Conservation (phyloP, 2,888 invertebrate species). For the Philereme vetulata region DNA sequence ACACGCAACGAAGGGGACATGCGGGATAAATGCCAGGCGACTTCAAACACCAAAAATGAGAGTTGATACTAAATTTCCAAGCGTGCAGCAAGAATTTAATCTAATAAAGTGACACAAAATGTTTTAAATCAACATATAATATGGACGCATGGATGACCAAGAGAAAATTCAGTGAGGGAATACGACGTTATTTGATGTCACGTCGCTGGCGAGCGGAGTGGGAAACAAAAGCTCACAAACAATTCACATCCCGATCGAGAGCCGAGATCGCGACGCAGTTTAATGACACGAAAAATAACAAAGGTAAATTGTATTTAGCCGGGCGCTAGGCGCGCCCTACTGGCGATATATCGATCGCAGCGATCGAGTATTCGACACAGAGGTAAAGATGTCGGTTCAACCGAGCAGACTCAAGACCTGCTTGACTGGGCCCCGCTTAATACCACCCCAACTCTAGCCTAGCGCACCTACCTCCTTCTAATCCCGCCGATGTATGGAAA, state of each 20-base stretch:
- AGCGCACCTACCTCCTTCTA: slow-evolving; percentile 59
- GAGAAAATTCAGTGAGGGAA: slow-evolving; percentile 76
- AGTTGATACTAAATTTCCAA: slow-evolving; percentile 14
- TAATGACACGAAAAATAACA: slow-evolving; percentile 85
- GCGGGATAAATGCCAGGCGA: slow-evolving; percentile 63
- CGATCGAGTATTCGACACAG: slow-evolving; percentile 65
- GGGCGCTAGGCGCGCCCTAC: slow-evolving; percentile 68
- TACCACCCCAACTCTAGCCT: slow-evolving; percentile 50
- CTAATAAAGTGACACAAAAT: slow-evolving; percentile 32
- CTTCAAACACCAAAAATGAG: slow-evolving; percentile 51
- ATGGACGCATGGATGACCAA: slow-evolving; percentile 62
- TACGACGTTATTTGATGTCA: slow-evolving; percentile 82
- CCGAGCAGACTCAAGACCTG: slow-evolving; percentile 70
- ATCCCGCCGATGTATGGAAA: slow-evolving; percentile 72
- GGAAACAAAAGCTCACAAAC: slow-evolving; percentile 83
- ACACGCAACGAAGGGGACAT: slow-evolving; percentile 68
- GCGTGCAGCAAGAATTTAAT: slow-evolving; percentile 22
- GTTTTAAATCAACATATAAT: slow-evolving; percentile 69
- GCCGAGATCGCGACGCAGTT: slow-evolving; percentile 82
- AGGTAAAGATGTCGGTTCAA: slow-evolving; percentile 65
- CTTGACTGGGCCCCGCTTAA: slow-evolving; percentile 61
- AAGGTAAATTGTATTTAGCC: slow-evolving; percentile 84
- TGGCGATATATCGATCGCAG: slow-evolving; percentile 70
- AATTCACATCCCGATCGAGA: slow-evolving; percentile 81
- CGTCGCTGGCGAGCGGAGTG: slow-evolving; percentile 75